phyloP scores from a whole-genome alignment of 1,140 invertebrate genomes.

The Drosophila kepulauana region DNA sequence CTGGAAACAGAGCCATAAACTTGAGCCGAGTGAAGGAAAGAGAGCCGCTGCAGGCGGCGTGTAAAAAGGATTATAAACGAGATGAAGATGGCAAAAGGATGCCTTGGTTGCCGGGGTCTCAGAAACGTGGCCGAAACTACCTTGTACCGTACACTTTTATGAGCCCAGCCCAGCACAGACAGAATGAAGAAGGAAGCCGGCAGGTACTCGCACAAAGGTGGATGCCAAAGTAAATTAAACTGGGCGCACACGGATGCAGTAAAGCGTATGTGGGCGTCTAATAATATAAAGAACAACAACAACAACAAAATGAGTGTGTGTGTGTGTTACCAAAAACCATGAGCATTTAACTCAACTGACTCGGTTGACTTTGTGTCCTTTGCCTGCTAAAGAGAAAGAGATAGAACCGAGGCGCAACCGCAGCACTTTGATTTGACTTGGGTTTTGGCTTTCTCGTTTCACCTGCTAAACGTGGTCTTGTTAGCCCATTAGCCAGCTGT shows the following conservation, averaged over 20 bases:
- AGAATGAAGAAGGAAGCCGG: background rate
- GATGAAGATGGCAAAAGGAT: conserved; percentile 41
- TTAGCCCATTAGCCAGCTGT: conserved; percentile 61
- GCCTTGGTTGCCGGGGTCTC: background rate
- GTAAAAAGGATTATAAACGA: conserved; percentile 72
- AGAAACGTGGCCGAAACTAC: conserved; percentile 30
- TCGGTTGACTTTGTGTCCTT: conserved; percentile 7
- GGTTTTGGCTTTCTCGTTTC: conserved; percentile 33
- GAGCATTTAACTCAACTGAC: conserved; percentile 58
- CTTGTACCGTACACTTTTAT: conserved; percentile 28
- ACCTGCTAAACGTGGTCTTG: conserved; percentile 62
- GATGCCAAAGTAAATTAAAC: conserved; percentile 34
- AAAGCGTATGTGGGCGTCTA: conserved; percentile 16
- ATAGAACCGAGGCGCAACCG: conserved; percentile 44
- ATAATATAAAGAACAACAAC: conserved; percentile 38
- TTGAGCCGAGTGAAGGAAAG: conserved; percentile 50
- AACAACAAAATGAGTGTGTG: conserved; percentile 16
- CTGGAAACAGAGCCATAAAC: conserved; percentile 51
- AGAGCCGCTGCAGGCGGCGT: conserved; percentile 22
- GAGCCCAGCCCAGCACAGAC: conserved; percentile 2
- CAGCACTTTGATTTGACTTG: conserved; percentile 59
- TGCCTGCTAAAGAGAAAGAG: background rate
- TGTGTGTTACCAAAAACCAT: conserved; percentile 43
- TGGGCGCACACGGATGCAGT: conserved; percentile 15
- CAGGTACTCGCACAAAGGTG: background rate